phyloP scores from a whole-genome alignment of 2,888 invertebrate species.

The Subacronicta megacephala region DNA sequence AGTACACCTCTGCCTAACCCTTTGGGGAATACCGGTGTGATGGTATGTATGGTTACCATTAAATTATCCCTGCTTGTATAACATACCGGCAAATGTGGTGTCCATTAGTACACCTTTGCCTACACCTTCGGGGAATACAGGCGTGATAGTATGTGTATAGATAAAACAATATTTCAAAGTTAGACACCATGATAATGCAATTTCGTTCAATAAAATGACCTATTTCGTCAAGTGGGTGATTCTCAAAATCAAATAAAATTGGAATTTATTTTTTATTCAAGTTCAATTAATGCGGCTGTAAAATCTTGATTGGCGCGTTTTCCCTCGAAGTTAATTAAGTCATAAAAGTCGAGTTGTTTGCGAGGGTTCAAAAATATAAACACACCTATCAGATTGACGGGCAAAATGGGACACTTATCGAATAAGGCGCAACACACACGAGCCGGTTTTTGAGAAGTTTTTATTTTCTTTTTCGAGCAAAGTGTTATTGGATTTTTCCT shows the following conservation, averaged over 20 bases:
- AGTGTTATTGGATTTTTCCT: too few species aligned
- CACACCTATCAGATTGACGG: not conserved
- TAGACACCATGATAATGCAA: too few species aligned
- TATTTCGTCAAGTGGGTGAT: not conserved
- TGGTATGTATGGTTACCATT: too few species aligned
- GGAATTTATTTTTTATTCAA: slow-evolving; percentile 5
- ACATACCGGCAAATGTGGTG: too few species aligned
- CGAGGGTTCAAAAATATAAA: slow-evolving; percentile 12
- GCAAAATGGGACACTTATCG: slow-evolving; percentile 8
- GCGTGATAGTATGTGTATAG: too few species aligned
- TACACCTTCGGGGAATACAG: too few species aligned
- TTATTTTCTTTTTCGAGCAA: too few species aligned
- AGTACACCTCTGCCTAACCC: too few species aligned
- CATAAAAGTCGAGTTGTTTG: slow-evolving; percentile 11
- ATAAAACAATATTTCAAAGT: too few species aligned
- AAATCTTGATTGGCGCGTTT: slow-evolving; percentile 16
- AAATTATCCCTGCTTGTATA: too few species aligned
- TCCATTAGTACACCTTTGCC: too few species aligned
- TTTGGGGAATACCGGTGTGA: too few species aligned
- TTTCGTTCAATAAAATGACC: not conserved
- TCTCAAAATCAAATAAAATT: slow-evolving; percentile 7
- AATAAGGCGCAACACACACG: not conserved
- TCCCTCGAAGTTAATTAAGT: slow-evolving; percentile 28
- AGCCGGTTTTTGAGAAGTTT: not conserved
- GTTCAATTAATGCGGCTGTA: slow-evolving; percentile 15